Conservation (phyloP, 2,113 vertebrate genomes). For the Seriola aureovittata region DNA sequence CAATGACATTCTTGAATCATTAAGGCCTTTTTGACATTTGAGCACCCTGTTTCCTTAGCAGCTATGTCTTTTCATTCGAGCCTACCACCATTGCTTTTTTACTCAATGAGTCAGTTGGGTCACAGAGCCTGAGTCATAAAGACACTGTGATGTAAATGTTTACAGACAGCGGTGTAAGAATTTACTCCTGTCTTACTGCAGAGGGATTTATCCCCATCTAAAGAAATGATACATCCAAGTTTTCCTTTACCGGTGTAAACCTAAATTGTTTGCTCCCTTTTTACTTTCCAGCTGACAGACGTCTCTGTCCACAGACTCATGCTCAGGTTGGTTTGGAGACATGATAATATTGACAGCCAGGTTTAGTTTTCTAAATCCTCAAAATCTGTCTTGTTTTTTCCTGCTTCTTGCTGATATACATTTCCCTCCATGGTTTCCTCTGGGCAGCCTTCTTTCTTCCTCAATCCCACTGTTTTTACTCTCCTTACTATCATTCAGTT, state of each 20-base stretch:
- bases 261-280: conserved; percentile 35
- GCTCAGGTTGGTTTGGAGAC: conserved; percentile 50
- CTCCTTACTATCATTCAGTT: conserved; percentile 51
- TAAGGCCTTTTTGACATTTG: conserved; percentile 59
- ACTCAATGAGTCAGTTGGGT: conserved; percentile 1
- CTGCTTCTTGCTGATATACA: conserved; percentile 37
- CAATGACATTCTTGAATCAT: conserved; percentile 63
- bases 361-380: conserved; percentile 62
- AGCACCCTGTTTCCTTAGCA: conserved; percentile 22
- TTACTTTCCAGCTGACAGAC: conserved; percentile 44
- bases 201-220: not conserved
- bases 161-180: not conserved
- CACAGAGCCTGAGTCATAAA: conserved; percentile 2
- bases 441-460: conserved; percentile 34
- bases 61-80: conserved; percentile 29
- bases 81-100: not conserved
- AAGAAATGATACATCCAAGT: conserved; percentile 24
- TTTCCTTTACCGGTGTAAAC: conserved; percentile 7
- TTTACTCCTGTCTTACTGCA: not conserved
- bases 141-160: conserved; percentile 14
- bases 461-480: conserved; percentile 55
- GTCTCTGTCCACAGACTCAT: conserved; percentile 32
- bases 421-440: conserved; percentile 53
- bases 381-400: conserved; percentile 53
- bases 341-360: conserved; percentile 62